phyloP scores from a whole-genome alignment of 2,113 vertebrate species.

The Poicephalus gulielmi region DNA sequence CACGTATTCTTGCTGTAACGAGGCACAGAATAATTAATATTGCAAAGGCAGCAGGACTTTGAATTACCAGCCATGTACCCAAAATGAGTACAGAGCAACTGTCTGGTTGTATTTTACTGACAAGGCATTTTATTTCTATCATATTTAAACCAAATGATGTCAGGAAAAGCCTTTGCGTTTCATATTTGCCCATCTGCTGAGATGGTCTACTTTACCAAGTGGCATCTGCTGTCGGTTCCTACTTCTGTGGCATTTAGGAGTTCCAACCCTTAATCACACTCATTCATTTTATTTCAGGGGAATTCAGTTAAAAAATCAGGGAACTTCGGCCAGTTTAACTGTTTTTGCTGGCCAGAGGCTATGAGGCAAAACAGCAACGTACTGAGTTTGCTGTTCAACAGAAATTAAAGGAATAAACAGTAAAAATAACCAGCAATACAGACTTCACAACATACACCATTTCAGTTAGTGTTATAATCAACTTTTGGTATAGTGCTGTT shows the following conservation, averaged over 20 bases:
- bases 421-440: not conserved
- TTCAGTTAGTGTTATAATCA: not conserved
- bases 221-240: constrained; percentile 66
- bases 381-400: constrained; percentile 47
- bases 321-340: constrained; percentile 20
- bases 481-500: not conserved
- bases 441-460: not conserved
- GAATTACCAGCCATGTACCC: constrained; percentile 37
- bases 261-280: constrained; percentile 61
- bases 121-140: constrained; percentile 57
- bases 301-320: constrained; percentile 53
- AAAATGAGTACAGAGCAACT: constrained; percentile 58
- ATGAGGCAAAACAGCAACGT: constrained; percentile 45
- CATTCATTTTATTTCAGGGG: constrained; percentile 62
- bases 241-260: constrained; percentile 45
- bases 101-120: constrained; percentile 65
- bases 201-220: constrained; percentile 54
- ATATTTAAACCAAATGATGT: constrained; percentile 71
- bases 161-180: constrained; percentile 63
- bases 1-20: not conserved
- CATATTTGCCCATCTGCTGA: constrained; percentile 70
- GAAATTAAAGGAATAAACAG: constrained; percentile 23
- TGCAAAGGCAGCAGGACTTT: constrained; percentile 61
- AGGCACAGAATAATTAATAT: constrained; percentile 45
- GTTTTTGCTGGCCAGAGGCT: constrained; percentile 29